Conservation (phyloP, 2,888 invertebrate genomes). For the Oscheius sp. region DNA sequence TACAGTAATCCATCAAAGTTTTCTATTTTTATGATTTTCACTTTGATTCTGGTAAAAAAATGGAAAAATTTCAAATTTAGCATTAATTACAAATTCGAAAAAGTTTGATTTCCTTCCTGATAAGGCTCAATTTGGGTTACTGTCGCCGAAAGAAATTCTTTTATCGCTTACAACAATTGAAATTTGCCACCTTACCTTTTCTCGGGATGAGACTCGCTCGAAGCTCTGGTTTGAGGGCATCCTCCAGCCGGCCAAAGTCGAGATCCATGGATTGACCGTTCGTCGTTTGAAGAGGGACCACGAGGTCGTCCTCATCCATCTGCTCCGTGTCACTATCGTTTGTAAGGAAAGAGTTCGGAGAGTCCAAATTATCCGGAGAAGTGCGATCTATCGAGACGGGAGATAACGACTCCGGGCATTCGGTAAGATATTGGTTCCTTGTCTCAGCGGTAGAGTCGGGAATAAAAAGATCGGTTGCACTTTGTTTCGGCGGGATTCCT, state of each 20-base stretch:
- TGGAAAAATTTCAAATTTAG: too few species aligned
- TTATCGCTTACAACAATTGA: too few species aligned
- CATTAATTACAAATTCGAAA: too few species aligned
- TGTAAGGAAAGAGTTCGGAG: neutral
- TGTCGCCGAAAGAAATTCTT: too few species aligned
- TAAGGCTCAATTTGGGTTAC: too few species aligned
- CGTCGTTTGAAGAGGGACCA: too few species aligned
- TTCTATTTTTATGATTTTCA: too few species aligned
- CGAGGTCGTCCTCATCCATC: neutral
- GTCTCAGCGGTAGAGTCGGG: neutral
- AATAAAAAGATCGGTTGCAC: neutral
- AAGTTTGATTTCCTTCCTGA: too few species aligned
- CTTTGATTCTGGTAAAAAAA: too few species aligned
- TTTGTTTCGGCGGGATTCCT: neutral
- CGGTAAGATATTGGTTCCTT: neutral
- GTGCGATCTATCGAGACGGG: neutral
- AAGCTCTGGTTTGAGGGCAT: conserved; percentile 1
- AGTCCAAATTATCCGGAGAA: neutral
- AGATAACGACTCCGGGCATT: neutral
- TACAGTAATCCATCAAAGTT: too few species aligned
- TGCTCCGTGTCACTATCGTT: neutral
- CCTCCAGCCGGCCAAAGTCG: neutral
- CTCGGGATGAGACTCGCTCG: conserved; percentile 1
- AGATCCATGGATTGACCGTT: neutral
- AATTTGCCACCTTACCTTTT: too few species aligned